Base-by-base conservation (phyloP, 2,797 vertebrate species). In the Coreius guichenoti region DNA sequence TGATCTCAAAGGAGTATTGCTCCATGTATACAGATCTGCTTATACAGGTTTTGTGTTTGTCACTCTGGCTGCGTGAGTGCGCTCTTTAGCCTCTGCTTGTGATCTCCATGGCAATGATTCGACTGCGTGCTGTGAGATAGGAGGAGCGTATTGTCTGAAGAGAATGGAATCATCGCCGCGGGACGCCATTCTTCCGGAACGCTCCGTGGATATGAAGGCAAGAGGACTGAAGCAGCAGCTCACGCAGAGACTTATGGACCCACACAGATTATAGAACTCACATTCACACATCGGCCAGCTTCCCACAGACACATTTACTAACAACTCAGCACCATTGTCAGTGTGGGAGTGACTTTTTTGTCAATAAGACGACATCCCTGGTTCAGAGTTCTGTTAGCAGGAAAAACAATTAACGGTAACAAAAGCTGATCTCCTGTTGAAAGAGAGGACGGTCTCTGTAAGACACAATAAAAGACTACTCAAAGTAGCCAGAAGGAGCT, bases 31-130 rank as follows among this genome's bases (percentile, higher is more conserved):
- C 67, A 83, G 26, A 81, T 82, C 80, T 79, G 45, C 72, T 70
- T 65, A 81, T 54, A 54, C 49, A 43, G 56, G 76, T 88, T 73
- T 82, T 47, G 73, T 80, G 80, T 82, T 84, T 67, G 56, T 87
- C 54, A 61, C 63, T 87, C 45, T 78, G 69, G 63, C 78, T 72
- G 76, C 12, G 11, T 45, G 78, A 80, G 74, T 33, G 43, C 84
- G 36, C 80, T 33, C 80, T 86, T 88, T 84, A 84, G 76, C 79
- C 26, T 78, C 43, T 49, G 61, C 73, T 82, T 82, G 76, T 79
- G 82, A 90, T 89, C 86, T 85, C 87, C 88, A 88, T 86, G 84
- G 85, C 67, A 23, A 88, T 87, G 82, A 70, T 74, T 88, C 65
- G 76, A 63, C 77, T 47, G 80, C 75, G 45, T 54, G 68, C 81